A percentile compares a stretch with the other conserved stretches of the same genome.
Conservation (phyloP, 2,888 invertebrate genomes). For the Danaus chrysippus region DNA sequence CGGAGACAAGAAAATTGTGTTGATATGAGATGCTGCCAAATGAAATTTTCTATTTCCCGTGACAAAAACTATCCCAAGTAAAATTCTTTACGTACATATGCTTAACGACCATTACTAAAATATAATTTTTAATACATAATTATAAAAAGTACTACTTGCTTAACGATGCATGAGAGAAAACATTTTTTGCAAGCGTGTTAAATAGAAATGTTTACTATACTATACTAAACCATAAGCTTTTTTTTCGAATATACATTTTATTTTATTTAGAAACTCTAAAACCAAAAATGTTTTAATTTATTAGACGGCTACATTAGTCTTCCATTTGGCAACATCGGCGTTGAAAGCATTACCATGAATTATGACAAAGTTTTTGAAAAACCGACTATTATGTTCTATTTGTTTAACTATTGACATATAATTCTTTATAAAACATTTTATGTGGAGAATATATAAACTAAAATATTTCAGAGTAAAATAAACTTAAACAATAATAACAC, state of each 20-base stretch:
- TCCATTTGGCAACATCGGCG: slow-evolving; percentile 35
- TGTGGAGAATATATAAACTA: not conserved
- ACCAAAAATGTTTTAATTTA: slow-evolving; percentile 25
- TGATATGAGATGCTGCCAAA: slow-evolving; percentile 39
- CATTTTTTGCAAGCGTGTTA: too few relatives aligned
- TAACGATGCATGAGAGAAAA: too few relatives aligned
- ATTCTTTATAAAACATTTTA: not conserved
- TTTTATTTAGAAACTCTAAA: not conserved
- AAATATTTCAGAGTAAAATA: too few relatives aligned
- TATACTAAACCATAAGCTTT: too few relatives aligned
- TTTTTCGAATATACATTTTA: too few relatives aligned
- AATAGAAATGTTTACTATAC: too few relatives aligned
- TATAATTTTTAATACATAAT: too few relatives aligned
- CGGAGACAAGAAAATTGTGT: slow-evolving; percentile 39
- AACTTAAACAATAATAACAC: too few relatives aligned
- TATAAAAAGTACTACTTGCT: too few relatives aligned
- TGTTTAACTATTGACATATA: not conserved
- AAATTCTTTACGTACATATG: too few relatives aligned
- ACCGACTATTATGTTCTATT: slow-evolving; percentile 7
- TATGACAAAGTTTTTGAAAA: slow-evolving; percentile 28
- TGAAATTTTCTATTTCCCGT: slow-evolving; percentile 41
- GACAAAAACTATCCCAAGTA: slow-evolving; percentile 21
- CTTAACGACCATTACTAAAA: too few relatives aligned
- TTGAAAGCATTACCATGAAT: slow-evolving; percentile 31
- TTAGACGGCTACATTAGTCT: slow-evolving; percentile 32